These are phyloP conservation scores for Helicoverpa assulta DNA, from an alignment of 2,888 invertebrate genomes.

Conservation along the genomic window DNA sequence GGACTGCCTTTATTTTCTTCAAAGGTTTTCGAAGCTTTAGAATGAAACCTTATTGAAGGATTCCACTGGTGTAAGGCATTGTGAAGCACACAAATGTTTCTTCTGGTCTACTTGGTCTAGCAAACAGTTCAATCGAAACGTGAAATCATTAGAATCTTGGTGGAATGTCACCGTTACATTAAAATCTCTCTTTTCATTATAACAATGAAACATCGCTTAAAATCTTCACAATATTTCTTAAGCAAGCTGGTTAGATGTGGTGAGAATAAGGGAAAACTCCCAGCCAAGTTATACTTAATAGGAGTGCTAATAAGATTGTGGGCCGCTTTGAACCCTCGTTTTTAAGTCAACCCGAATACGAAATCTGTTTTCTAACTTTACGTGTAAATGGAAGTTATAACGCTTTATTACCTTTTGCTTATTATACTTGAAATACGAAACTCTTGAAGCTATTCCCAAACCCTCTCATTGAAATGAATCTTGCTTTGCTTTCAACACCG, in stretches of 20 bases:
- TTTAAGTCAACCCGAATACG: neutral
- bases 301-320: neutral
- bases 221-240: no score
- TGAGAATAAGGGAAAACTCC: constrained; percentile 2
- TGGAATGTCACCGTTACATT: no score
- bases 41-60: no score
- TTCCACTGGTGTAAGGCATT: no score
- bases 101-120: no score
- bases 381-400: constrained; percentile 27
- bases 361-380: constrained; percentile 29
- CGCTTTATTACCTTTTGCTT: constrained; percentile 8
- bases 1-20: neutral
- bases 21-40: neutral
- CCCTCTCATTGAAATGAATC: neutral
- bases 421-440: neutral
- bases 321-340: neutral
- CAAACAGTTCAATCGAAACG: no score
- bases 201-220: neutral
- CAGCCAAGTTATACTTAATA: constrained; percentile 7
- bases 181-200: neutral
- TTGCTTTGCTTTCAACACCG: neutral
- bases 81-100: no score
- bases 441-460: neutral
- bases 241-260: neutral
- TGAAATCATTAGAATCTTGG: no score